Percentiles rank a stretch among this genome's conserved stretches.
Conservation (phyloP, 2,797 vertebrate genomes). For the Characodon lateralis region DNA sequence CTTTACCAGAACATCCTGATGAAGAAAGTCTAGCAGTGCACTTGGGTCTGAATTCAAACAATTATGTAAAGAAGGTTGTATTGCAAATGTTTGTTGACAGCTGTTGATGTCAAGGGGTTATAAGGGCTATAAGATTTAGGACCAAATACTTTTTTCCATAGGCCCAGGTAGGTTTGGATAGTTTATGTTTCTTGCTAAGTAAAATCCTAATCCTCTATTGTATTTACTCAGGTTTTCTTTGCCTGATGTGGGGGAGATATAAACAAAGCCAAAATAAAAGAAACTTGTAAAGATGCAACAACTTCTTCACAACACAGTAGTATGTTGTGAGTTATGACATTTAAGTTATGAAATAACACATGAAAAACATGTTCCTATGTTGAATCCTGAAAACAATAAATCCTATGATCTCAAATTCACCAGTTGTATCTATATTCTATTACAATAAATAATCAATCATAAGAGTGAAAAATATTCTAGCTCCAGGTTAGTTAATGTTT, state of each 20-base stretch:
- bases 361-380: background rate
- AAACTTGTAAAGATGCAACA: background rate
- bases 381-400: constrained; percentile 9
- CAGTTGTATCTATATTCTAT: constrained; percentile 52
- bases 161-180: background rate
- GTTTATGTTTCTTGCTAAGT: background rate
- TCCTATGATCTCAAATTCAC: constrained; percentile 5
- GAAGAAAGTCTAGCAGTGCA: background rate
- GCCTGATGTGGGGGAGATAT: background rate
- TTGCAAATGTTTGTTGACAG: background rate
- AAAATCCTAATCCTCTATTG: background rate
- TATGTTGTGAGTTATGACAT: background rate
- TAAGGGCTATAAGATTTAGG: background rate
- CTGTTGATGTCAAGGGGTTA: background rate
- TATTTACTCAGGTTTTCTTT: background rate
- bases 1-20: no score
- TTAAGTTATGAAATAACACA: background rate
- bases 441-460: constrained; percentile 59
- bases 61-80: background rate
- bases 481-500: constrained; percentile 53
- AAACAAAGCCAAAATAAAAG: background rate
- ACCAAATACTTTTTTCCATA: background rate
- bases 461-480: constrained; percentile 45
- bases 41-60: background rate
- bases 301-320: background rate